phyloP scores from a whole-genome alignment of 2,797 vertebrate species.

The Myoxocephalus aenaeus region DNA sequence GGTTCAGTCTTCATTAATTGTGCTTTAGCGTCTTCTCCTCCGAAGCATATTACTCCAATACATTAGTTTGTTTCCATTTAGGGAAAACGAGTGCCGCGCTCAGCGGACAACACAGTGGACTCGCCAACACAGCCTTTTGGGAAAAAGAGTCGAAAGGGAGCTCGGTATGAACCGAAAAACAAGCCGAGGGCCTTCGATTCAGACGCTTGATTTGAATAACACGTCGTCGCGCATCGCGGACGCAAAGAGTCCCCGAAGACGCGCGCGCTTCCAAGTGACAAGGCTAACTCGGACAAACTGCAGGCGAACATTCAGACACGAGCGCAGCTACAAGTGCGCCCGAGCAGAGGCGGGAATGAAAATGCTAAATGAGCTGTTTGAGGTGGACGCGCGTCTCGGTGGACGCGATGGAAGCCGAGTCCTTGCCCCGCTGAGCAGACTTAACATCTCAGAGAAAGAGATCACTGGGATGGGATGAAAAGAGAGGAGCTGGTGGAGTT shows the following conservation, averaged over 20 bases:
- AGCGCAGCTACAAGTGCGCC: constrained; percentile 54
- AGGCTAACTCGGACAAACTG: constrained; percentile 77
- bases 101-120: neutral
- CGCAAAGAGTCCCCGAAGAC: constrained; percentile 65
- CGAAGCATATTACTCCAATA: constrained; percentile 52
- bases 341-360: constrained; percentile 59
- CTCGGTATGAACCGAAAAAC: constrained; percentile 27
- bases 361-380: constrained; percentile 80
- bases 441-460: constrained; percentile 76
- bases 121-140: neutral
- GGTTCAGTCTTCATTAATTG: constrained; percentile 63
- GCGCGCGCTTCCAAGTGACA: constrained; percentile 68
- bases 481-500: constrained; percentile 66
- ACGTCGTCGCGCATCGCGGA: constrained; percentile 49
- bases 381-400: constrained; percentile 70
- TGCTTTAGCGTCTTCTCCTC: constrained; percentile 55
- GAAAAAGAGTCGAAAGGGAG: constrained; percentile 12
- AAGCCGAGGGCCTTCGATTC: constrained; percentile 62
- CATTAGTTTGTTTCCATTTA: constrained; percentile 66
- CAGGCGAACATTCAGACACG: constrained; percentile 72
- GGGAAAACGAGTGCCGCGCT: constrained; percentile 32
- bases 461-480: constrained; percentile 78
- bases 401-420: constrained; percentile 59
- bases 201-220: constrained; percentile 67
- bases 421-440: constrained; percentile 74